Conservation (phyloP, 2,113 vertebrate species). For the Crypturellus undulatus region DNA sequence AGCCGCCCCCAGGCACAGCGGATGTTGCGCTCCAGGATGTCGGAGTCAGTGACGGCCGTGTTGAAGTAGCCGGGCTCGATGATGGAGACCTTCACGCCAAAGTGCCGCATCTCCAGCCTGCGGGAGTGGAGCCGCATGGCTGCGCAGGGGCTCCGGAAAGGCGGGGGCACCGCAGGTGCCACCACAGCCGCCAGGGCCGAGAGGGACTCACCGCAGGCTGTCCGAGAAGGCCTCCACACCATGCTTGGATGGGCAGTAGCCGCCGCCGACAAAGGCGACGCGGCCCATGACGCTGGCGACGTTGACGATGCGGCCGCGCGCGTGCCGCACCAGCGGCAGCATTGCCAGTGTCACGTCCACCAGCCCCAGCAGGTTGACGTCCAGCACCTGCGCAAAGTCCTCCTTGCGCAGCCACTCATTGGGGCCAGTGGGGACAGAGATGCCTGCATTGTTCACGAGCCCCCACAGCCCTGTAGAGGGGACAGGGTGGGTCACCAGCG, state of each 20-base stretch:
- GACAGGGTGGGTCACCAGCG: too few relatives aligned
- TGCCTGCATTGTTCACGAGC: slow-evolving; percentile 84
- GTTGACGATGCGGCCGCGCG: slow-evolving; percentile 82
- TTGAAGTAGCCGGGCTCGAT: too few relatives aligned
- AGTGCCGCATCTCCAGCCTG: too few relatives aligned
- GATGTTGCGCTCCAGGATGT: too few relatives aligned
- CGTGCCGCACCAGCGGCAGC: slow-evolving; percentile 81
- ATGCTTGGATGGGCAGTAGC: slow-evolving; percentile 83
- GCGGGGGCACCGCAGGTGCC: too few relatives aligned
- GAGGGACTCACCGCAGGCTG: neutral
- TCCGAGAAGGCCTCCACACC: slow-evolving; percentile 88
- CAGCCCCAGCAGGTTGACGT: slow-evolving; percentile 81
- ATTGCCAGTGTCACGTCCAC: slow-evolving; percentile 82
- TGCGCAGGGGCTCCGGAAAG: too few relatives aligned
- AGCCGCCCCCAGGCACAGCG: too few relatives aligned
- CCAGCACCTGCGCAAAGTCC: slow-evolving; percentile 79
- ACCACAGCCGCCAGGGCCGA: too few relatives aligned
- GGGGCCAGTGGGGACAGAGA: slow-evolving; percentile 66
- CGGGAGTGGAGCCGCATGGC: neutral
- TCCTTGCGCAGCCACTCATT: slow-evolving; percentile 80
- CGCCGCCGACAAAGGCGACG: slow-evolving; percentile 66
- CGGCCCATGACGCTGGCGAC: slow-evolving; percentile 79
- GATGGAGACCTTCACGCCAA: too few relatives aligned
- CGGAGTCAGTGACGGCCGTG: too few relatives aligned
- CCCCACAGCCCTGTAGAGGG: slow-evolving; percentile 81